Evolutionary conservation across 2,113 vertebrate genomes (phyloP).

Genomic region (Hiodon tergisus): DNA sequence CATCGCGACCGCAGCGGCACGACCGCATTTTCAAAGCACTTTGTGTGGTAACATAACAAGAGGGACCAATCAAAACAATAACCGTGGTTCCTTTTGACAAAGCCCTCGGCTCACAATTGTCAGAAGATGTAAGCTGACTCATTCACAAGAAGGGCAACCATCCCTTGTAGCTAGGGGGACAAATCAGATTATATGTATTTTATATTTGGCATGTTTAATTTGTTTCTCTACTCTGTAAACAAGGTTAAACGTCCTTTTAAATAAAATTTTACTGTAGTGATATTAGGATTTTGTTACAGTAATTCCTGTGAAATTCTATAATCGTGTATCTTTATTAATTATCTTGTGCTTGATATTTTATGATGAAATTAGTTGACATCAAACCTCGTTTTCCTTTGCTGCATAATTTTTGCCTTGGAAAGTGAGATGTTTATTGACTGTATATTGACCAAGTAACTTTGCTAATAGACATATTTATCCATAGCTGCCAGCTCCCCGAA

Average conservation of each 20-base stretch:
- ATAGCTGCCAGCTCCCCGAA: constrained; percentile 59
- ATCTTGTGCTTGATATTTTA: neutral
- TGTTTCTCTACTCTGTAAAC: constrained; percentile 29
- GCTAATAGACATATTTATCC: constrained; percentile 68
- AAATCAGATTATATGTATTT: constrained; percentile 46
- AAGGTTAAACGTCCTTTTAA: constrained; percentile 26
- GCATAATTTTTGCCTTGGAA: constrained; percentile 2
- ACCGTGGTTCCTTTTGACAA: constrained; percentile 61
- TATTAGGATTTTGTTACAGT: neutral
- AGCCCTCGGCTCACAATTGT: constrained; percentile 58
- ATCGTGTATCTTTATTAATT: neutral
- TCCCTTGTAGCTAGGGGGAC: constrained; percentile 57
- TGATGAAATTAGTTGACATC: constrained; percentile 9
- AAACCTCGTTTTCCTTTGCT: constrained; percentile 1
- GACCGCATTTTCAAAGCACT: constrained; percentile 60
- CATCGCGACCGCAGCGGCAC: constrained; percentile 50
- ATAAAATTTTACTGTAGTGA: neutral
- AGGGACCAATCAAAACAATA: constrained; percentile 57
- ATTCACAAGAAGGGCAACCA: constrained; percentile 61
- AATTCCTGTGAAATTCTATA: neutral
- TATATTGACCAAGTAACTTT: constrained; percentile 60
- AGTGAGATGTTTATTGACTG: constrained; percentile 27
- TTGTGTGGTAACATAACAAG: constrained; percentile 55
- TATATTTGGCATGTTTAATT: constrained; percentile 23
- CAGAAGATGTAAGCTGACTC: constrained; percentile 64